phyloP scores from a whole-genome alignment of 2,113 vertebrate genomes.

The Pteropus alecto region DNA sequence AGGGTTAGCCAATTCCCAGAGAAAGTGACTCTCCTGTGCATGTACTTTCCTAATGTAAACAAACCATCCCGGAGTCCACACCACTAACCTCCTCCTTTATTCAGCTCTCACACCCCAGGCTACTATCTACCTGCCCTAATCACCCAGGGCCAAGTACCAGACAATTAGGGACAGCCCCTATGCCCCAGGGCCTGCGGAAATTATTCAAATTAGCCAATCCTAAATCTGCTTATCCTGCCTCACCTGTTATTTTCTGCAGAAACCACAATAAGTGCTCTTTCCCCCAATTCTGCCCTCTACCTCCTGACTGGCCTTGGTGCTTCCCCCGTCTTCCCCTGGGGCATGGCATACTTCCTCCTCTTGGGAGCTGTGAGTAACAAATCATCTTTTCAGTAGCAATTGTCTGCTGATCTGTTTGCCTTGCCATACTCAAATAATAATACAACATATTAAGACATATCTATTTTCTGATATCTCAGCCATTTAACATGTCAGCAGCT shows the following conservation, averaged over 20 bases:
- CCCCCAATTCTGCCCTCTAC: neutral
- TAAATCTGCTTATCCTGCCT: neutral
- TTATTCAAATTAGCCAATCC: neutral
- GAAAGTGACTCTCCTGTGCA: neutral
- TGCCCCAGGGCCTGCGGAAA: neutral
- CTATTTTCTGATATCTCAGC: neutral
- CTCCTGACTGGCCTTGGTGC: neutral
- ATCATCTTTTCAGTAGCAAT: neutral
- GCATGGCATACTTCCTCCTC: neutral
- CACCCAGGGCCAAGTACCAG: neutral
- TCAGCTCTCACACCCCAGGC: neutral
- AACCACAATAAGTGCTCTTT: neutral
- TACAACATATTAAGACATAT: neutral
- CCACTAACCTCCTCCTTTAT: neutral
- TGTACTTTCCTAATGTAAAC: neutral
- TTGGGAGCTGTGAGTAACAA: neutral
- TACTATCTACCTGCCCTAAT: neutral
- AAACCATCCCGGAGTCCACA: neutral
- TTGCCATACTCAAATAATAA: neutral
- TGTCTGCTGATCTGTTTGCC: neutral
- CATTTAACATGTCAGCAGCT: neutral
- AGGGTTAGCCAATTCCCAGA: neutral
- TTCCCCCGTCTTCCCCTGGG: neutral
- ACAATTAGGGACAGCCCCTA: neutral
- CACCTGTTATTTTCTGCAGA: neutral